These are phyloP conservation scores for Takifugu rubripes DNA, from an alignment of 2,797 vertebrate genomes.

Conservation along the genomic window DNA sequence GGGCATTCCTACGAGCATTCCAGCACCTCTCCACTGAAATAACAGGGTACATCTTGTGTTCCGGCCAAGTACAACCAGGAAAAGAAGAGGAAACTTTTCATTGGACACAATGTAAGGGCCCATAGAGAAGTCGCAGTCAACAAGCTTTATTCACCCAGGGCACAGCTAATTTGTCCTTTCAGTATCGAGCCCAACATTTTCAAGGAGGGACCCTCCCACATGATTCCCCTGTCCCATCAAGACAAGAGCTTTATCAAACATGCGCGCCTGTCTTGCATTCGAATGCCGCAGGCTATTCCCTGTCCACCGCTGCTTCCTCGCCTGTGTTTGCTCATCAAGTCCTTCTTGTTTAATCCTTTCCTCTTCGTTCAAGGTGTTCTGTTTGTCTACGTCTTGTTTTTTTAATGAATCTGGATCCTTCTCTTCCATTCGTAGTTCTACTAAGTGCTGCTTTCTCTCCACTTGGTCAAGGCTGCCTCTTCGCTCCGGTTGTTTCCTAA, in stretches of 20 bases:
- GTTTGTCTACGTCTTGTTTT: neutral
- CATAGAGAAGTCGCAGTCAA: conserved; percentile 32
- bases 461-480: conserved; percentile 5
- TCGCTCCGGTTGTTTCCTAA: conserved; percentile 11
- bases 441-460: neutral
- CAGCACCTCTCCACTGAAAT: conserved; percentile 57
- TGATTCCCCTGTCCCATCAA: conserved; percentile 29
- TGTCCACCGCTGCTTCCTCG: neutral
- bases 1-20: conserved; percentile 73
- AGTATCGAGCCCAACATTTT: conserved; percentile 19
- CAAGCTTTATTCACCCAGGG: conserved; percentile 33
- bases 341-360: neutral
- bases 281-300: conserved; percentile 7
- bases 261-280: conserved; percentile 4
- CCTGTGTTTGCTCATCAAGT: neutral
- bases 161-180: conserved; percentile 57
- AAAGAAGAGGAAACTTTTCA: conserved; percentile 16
- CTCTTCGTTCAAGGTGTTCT: conserved; percentile 9
- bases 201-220: conserved; percentile 20
- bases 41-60: conserved; percentile 46
- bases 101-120: conserved; percentile 39
- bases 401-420: neutral
- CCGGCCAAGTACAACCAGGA: conserved; percentile 34
- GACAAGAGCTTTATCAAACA: conserved; percentile 11
- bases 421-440: neutral